Conservation (phyloP, 2,797 vertebrate genomes). For the Xenops minutus region DNA sequence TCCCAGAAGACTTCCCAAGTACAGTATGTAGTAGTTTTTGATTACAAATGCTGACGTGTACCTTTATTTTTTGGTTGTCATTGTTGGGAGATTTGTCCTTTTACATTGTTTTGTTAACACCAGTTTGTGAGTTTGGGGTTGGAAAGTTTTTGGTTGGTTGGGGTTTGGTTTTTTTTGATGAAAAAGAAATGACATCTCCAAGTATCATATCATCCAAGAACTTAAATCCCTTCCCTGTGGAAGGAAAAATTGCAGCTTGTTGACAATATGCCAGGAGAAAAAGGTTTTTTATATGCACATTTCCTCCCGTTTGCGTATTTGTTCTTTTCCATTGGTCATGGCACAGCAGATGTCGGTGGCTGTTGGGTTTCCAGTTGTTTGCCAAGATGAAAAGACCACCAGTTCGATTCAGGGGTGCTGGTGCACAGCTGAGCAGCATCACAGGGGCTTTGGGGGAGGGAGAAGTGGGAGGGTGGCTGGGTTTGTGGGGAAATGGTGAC, state of each 20-base stretch:
- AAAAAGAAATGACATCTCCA: constrained; percentile 69
- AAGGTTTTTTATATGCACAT: constrained; percentile 71
- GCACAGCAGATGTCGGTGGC: not conserved
- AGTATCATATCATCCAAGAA: constrained; percentile 71
- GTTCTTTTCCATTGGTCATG: constrained; percentile 12
- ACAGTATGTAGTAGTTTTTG: constrained; percentile 66
- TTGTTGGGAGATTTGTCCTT: constrained; percentile 61
- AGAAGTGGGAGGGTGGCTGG: not conserved
- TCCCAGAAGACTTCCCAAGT: constrained; percentile 60
- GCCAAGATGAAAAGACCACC: not conserved
- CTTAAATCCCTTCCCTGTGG: constrained; percentile 66
- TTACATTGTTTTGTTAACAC: constrained; percentile 74
- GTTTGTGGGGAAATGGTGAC: not conserved
- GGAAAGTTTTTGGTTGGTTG: constrained; percentile 55
- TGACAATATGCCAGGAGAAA: constrained; percentile 72
- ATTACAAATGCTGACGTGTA: constrained; percentile 58
- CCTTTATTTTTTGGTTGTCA: constrained; percentile 59
- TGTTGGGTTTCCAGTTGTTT: constrained; percentile 1
- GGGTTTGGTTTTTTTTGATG: not conserved
- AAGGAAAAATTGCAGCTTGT: constrained; percentile 70
- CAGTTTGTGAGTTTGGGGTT: constrained; percentile 57
- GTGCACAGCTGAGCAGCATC: not conserved
- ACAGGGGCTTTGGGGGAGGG: not conserved
- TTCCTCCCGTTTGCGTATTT: constrained; percentile 52
- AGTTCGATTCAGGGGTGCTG: not conserved